Conservation (phyloP, 2,113 vertebrate genomes). For the Salvelinus alpinus region DNA sequence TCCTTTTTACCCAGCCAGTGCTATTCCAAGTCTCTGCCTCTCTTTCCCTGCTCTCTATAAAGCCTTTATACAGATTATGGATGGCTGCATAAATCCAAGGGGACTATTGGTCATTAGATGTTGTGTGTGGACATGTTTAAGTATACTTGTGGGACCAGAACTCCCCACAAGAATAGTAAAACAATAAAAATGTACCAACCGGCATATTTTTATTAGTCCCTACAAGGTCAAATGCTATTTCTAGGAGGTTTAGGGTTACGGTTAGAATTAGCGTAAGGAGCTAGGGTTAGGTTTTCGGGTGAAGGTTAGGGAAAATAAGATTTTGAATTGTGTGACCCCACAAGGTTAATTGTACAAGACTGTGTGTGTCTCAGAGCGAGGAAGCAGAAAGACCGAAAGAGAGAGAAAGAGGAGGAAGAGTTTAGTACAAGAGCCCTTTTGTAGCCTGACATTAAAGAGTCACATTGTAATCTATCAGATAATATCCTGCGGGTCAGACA, state of each 20-base stretch:
- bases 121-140: no score
- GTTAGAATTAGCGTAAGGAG: no score
- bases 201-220: no score
- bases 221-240: no score
- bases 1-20: not conserved
- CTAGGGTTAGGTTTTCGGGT: no score
- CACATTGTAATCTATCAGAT: constrained; percentile 60
- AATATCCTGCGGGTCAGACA: constrained; percentile 55
- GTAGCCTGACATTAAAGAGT: constrained; percentile 44
- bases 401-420: constrained; percentile 6
- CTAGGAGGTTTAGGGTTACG: no score
- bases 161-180: no score
- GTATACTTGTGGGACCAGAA: no score
- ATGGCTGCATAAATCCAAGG: constrained; percentile 44
- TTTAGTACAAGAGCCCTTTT: constrained; percentile 23
- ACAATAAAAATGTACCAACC: no score
- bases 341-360: no score
- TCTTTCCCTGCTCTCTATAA: constrained; percentile 3
- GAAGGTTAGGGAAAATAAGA: no score
- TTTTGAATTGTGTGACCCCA: no score
- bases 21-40: not conserved
- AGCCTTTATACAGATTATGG: constrained; percentile 36
- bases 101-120: constrained; percentile 55
- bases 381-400: constrained; percentile 10
- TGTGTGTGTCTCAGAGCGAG: not conserved